Percentiles rank a stretch among this genome's conserved stretches.
These are phyloP conservation scores for Suncus etruscus DNA, from an alignment of 2,113 vertebrate species.

Conservation along the genomic window DNA sequence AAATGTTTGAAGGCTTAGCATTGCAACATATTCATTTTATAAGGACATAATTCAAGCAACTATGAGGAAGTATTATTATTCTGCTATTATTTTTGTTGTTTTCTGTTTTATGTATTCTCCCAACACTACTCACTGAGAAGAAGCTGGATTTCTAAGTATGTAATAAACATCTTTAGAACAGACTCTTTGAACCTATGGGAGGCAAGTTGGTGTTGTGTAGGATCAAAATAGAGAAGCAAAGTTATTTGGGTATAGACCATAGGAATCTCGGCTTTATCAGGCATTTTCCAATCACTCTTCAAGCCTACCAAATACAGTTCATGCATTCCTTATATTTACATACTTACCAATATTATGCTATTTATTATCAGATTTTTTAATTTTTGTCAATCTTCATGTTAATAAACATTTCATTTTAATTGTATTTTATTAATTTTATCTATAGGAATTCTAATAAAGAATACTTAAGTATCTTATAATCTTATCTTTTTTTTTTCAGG, in stretches of 20 bases:
- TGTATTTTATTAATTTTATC: constrained; percentile 7
- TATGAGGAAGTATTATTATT: not conserved
- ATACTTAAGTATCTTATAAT: not conserved
- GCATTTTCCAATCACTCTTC: not conserved
- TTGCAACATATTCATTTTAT: not conserved
- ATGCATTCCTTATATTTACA: not conserved
- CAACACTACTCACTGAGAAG: not conserved
- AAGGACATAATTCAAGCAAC: not conserved
- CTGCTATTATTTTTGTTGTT: not conserved
- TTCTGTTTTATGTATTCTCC: not conserved
- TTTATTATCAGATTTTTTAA: constrained; percentile 11
- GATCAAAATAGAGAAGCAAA: not conserved
- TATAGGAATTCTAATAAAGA: constrained; percentile 45
- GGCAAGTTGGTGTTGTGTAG: not conserved
- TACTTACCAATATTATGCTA: not conserved
- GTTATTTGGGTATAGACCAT: not conserved
- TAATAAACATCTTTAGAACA: not conserved
- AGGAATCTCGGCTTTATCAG: not conserved
- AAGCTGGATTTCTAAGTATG: not conserved
- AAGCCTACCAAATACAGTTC: not conserved
- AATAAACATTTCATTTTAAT: constrained; percentile 22
- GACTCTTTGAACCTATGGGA: not conserved
- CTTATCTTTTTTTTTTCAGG: too few species aligned
- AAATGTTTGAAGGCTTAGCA: not conserved
- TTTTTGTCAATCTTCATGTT: not conserved